Evolutionary conservation across 2,888 invertebrate species (phyloP).

Genomic region (Leptopterna dolabrata): DNA sequence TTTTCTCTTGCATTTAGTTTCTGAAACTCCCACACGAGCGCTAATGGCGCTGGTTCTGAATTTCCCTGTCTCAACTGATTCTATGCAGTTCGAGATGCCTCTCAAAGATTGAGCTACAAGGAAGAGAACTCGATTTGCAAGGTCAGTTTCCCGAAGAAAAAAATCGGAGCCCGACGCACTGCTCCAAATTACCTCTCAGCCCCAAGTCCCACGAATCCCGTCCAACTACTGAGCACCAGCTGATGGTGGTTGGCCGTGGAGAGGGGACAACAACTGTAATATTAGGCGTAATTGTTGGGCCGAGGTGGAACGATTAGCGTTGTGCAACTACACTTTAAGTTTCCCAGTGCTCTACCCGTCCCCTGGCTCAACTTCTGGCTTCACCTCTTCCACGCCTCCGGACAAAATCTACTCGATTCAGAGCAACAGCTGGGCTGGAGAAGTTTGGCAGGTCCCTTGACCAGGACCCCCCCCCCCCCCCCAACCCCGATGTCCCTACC

Average conservation of each 20-base stretch:
- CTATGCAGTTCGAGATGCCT: too few relatives aligned
- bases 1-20: too few relatives aligned
- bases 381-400: neutral
- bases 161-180: neutral
- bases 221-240: neutral
- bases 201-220: slow-evolving; percentile 6
- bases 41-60: too few relatives aligned
- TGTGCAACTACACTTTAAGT: slow-evolving; percentile 31
- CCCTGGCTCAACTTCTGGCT: neutral
- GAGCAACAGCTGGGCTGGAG: neutral
- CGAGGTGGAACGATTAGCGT: slow-evolving; percentile 37
- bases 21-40: too few relatives aligned
- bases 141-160: neutral
- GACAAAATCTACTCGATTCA: neutral
- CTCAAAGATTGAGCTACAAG: neutral
- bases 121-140: neutral
- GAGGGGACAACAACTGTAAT: neutral
- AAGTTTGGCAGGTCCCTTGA: neutral
- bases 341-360: slow-evolving; percentile 35
- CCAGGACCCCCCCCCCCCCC: too few relatives aligned
- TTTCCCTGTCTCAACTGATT: too few relatives aligned
- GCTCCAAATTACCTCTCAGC: neutral
- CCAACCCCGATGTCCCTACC: too few relatives aligned
- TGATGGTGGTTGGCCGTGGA: neutral
- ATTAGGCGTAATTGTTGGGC: slow-evolving; percentile 21